Conservation (phyloP, 1,140 invertebrate genomes). For the Drosophila sproati region DNA sequence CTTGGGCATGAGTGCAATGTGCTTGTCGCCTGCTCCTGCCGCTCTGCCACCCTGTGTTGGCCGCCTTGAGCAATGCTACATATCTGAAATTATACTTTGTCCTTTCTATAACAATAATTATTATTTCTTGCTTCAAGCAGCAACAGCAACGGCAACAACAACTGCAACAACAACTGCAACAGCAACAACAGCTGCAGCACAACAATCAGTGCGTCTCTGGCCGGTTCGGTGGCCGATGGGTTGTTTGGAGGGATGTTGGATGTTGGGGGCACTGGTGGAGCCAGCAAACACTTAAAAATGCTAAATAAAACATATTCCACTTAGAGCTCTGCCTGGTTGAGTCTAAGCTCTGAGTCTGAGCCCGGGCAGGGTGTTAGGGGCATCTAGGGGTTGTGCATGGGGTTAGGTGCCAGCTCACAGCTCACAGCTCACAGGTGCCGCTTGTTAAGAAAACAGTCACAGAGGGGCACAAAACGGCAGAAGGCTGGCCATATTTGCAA, state of each 20-base stretch:
- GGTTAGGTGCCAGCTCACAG: conserved; percentile 68
- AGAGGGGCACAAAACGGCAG: conserved; percentile 11
- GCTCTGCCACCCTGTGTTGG: not conserved
- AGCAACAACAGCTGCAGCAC: conserved; percentile 23
- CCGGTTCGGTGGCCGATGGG: conserved; percentile 28
- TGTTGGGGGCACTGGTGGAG: conserved; percentile 29
- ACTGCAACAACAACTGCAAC: conserved; percentile 19
- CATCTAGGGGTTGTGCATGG: not conserved
- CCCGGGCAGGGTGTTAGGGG: not conserved
- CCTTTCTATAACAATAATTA: conserved; percentile 83
- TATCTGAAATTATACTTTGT: conserved; percentile 83
- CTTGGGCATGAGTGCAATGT: conserved; percentile 64
- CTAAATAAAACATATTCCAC: conserved; percentile 83
- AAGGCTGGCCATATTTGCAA: conserved; percentile 71
- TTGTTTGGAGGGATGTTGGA: conserved; percentile 4
- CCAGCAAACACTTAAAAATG: conserved; percentile 83
- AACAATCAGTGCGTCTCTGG: conserved; percentile 48
- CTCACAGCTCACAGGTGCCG: conserved; percentile 76
- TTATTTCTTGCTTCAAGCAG: conserved; percentile 80
- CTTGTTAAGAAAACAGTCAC: conserved; percentile 71
- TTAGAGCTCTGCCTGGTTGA: conserved; percentile 39
- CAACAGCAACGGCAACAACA: conserved; percentile 43
- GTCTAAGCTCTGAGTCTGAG: conserved; percentile 11
- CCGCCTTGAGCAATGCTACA: conserved; percentile 63
- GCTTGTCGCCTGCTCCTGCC: conserved; percentile 15